A percentile compares a stretch with the other conserved stretches of the same genome.
Conservation (phyloP, 2,113 vertebrate genomes). For the Rutilus rutilus region DNA sequence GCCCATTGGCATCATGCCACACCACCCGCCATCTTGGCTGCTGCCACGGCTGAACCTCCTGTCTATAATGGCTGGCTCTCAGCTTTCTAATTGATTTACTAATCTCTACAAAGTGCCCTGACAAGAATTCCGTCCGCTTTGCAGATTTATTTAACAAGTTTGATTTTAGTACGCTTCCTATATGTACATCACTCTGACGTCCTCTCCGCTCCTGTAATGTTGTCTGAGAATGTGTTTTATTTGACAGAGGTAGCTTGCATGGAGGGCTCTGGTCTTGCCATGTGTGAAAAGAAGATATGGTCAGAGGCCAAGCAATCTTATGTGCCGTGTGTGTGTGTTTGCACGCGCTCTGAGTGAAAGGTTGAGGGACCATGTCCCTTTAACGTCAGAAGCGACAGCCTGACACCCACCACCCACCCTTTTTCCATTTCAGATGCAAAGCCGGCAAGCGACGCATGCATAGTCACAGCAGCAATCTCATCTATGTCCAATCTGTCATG, state of each 20-base stretch:
- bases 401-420: constrained; percentile 64
- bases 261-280: constrained; percentile 47
- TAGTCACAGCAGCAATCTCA: constrained; percentile 82
- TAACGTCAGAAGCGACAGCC: constrained; percentile 60
- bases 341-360: constrained; percentile 50
- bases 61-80: constrained; percentile 70
- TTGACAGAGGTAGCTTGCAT: constrained; percentile 29
- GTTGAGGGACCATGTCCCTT: constrained; percentile 61
- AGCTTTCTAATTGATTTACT: constrained; percentile 64
- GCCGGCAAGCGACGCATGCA: constrained; percentile 74
- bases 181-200: constrained; percentile 14
- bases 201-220: constrained; percentile 16
- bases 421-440: constrained; percentile 81
- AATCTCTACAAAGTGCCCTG: constrained; percentile 56
- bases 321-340: constrained; percentile 30
- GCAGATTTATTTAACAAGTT: constrained; percentile 45
- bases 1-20: constrained; percentile 73
- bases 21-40: constrained; percentile 74
- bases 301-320: constrained; percentile 59
- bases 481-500: constrained; percentile 86
- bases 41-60: constrained; percentile 58
- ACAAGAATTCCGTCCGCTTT: constrained; percentile 37
- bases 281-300: constrained; percentile 57
- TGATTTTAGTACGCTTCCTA: constrained; percentile 21
- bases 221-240: constrained; percentile 17